phyloP scores from a whole-genome alignment of 2,888 invertebrate species.

The Deilephila porcellus region DNA sequence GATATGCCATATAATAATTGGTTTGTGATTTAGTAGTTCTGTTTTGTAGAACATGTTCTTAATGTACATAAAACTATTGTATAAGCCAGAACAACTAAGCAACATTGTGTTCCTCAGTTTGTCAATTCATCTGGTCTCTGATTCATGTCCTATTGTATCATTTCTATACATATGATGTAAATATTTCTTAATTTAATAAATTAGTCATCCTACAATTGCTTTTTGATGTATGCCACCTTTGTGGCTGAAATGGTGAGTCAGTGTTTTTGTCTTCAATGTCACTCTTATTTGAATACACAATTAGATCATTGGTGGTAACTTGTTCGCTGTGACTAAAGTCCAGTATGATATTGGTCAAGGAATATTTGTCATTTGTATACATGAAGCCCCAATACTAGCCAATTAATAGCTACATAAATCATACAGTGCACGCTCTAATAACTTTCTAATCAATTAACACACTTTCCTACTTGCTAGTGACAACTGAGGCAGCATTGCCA shows the following conservation, averaged over 20 bases:
- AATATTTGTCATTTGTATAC: too few relatives aligned
- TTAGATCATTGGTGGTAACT: too few relatives aligned
- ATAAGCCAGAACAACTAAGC: constrained; percentile 9
- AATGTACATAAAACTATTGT: constrained; percentile 6
- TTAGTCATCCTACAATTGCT: constrained; percentile 55
- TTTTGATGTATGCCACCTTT: constrained; percentile 38
- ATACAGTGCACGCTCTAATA: too few relatives aligned
- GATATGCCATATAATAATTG: constrained; percentile 16
- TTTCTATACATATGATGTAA: constrained; percentile 60
- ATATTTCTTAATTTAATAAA: constrained; percentile 53
- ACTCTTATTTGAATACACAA: background rate
- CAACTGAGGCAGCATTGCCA: too few relatives aligned
- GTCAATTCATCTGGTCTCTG: constrained; percentile 39
- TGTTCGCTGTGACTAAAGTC: too few relatives aligned
- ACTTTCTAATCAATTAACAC: too few relatives aligned
- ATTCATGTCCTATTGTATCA: constrained; percentile 39
- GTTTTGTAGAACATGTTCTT: background rate
- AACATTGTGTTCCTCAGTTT: constrained; percentile 34
- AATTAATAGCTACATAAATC: too few relatives aligned
- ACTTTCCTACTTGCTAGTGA: too few relatives aligned
- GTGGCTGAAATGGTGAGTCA: background rate
- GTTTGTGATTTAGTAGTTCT: constrained; percentile 18
- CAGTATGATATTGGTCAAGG: too few relatives aligned
- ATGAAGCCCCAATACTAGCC: too few relatives aligned
- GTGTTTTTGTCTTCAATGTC: background rate